phyloP scores from a whole-genome alignment of 2,888 invertebrate species.

The Caenorhabditis becei region DNA sequence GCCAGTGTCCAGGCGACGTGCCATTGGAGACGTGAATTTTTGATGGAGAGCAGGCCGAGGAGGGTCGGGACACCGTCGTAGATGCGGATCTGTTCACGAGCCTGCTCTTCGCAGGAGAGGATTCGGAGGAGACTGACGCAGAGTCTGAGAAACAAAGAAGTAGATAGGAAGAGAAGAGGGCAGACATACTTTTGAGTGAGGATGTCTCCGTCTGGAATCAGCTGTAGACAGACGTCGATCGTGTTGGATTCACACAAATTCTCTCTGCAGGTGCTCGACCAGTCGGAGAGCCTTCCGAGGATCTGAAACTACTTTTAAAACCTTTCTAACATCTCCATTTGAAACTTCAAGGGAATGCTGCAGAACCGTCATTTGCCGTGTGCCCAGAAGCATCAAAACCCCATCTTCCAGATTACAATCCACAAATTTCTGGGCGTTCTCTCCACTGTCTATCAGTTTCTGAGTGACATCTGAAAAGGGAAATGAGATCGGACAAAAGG shows the following conservation, averaged over 20 bases:
- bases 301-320: slow-evolving; percentile 37
- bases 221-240: slow-evolving; percentile 69
- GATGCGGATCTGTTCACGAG: slow-evolving; percentile 71
- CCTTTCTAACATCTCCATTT: not conserved
- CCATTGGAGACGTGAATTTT: slow-evolving; percentile 83
- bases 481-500: not conserved
- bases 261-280: slow-evolving; percentile 57
- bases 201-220: slow-evolving; percentile 70
- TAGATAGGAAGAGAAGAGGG: not conserved
- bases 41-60: slow-evolving; percentile 82
- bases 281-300: slow-evolving; percentile 68
- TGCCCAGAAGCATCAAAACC: slow-evolving; percentile 47
- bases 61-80: slow-evolving; percentile 74
- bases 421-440: slow-evolving; percentile 61
- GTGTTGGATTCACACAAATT: slow-evolving; percentile 71
- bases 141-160: slow-evolving; percentile 54
- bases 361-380: slow-evolving; percentile 59
- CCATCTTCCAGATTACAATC: slow-evolving; percentile 45
- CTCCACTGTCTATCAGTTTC: slow-evolving; percentile 57
- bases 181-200: slow-evolving; percentile 72
- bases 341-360: slow-evolving; percentile 64
- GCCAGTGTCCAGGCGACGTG: slow-evolving; percentile 83
- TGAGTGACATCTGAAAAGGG: slow-evolving; percentile 57
- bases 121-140: slow-evolving; percentile 72
- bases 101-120: slow-evolving; percentile 71